Conservation (phyloP, 2,888 invertebrate species). For the Apodemia duryi region DNA sequence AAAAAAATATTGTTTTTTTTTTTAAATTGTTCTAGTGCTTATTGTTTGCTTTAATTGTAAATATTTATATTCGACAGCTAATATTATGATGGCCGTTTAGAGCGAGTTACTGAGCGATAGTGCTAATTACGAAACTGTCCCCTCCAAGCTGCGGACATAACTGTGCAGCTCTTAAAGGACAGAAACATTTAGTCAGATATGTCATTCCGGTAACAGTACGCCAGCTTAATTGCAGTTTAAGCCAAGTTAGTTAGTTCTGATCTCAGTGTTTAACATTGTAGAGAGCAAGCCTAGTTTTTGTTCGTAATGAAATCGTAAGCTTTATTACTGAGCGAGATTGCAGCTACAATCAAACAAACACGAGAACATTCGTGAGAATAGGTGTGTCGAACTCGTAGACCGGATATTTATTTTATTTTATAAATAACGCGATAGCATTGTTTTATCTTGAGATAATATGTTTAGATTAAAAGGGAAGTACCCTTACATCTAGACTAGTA, state of each 20-base stretch:
- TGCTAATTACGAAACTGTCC: slow-evolving; percentile 64
- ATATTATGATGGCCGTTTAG: slow-evolving; percentile 42
- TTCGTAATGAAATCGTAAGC: slow-evolving; percentile 56
- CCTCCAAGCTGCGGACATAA: slow-evolving; percentile 51
- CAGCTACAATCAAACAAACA: slow-evolving; percentile 25
- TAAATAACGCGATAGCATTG: slow-evolving; percentile 38
- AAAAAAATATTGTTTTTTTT: not conserved
- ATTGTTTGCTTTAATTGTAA: not conserved
- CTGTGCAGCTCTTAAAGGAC: slow-evolving; percentile 67
- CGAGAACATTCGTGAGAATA: slow-evolving; percentile 33
- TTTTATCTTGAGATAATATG: slow-evolving; percentile 9
- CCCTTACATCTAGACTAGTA: slow-evolving; percentile 9
- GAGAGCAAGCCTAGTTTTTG: slow-evolving; percentile 52
- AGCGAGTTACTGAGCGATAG: slow-evolving; percentile 49
- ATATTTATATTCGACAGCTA: not conserved
- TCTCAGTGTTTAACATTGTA: slow-evolving; percentile 63
- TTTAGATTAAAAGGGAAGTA: slow-evolving; percentile 16
- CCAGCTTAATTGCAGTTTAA: slow-evolving; percentile 64
- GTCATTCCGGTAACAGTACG: slow-evolving; percentile 67
- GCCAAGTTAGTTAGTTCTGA: slow-evolving; percentile 55
- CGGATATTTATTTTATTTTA: slow-evolving; percentile 57
- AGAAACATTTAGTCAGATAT: slow-evolving; percentile 72
- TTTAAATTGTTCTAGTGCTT: not conserved
- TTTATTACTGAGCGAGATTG: slow-evolving; percentile 36
- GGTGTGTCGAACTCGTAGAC: slow-evolving; percentile 33